These are phyloP conservation scores for Ifrita kowaldi DNA, from an alignment of 2,113 vertebrate genomes.

Conservation along the genomic window DNA sequence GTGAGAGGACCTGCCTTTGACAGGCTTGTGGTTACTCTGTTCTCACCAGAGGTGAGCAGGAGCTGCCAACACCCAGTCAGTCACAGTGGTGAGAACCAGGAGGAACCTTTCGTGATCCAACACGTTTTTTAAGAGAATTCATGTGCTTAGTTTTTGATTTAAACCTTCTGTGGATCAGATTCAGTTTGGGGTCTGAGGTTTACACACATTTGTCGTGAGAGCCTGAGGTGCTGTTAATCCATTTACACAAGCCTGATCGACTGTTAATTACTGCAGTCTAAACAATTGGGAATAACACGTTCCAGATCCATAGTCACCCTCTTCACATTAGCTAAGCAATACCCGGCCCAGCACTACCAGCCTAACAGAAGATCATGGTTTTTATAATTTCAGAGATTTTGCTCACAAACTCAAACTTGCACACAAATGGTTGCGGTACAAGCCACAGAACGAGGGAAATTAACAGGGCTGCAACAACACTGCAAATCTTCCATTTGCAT, in stretches of 20 bases:
- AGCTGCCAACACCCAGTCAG: background rate
- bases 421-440: background rate
- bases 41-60: background rate
- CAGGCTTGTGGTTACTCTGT: background rate
- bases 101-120: accelerated
- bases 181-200: background rate
- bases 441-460: background rate
- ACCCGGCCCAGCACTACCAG: background rate
- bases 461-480: background rate
- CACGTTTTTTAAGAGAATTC: background rate
- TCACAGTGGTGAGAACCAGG: background rate
- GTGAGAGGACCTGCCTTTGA: background rate
- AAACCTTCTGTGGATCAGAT: background rate
- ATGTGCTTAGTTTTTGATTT: background rate
- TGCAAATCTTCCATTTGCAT: background rate
- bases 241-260: background rate
- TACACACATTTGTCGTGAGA: background rate
- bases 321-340: background rate
- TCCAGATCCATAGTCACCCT: background rate
- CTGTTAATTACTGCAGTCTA: background rate
- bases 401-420: background rate
- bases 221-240: background rate
- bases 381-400: background rate
- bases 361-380: background rate
- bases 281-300: background rate